Conservation (phyloP, 1,140 invertebrate species). For the Pinna nobilis region DNA sequence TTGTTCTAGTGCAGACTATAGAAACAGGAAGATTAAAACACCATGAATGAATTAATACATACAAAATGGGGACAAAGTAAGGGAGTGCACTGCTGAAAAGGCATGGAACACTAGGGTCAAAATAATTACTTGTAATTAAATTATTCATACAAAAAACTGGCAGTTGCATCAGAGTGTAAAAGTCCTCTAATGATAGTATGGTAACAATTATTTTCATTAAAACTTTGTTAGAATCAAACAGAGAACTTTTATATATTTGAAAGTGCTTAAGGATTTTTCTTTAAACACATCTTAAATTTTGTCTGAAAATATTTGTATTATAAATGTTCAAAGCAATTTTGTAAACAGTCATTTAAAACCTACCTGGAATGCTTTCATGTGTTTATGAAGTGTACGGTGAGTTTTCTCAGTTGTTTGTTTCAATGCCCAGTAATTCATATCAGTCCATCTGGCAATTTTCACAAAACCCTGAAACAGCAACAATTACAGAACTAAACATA, state of each 20-base stretch:
- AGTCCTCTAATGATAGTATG: no score
- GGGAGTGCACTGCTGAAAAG: no score
- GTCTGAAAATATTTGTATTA: background rate
- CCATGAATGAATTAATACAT: no score
- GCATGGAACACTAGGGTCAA: background rate
- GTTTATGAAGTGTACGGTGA: constrained; percentile 90
- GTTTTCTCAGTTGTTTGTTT: constrained; percentile 90
- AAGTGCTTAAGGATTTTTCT: background rate
- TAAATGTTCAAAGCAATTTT: no score
- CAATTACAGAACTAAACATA: no score
- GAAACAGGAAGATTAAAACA: no score
- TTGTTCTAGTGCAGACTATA: constrained; percentile 77
- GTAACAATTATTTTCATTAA: background rate
- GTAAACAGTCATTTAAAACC: no score
- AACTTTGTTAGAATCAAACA: background rate
- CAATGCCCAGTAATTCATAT: constrained; percentile 95
- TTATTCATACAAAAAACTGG: background rate
- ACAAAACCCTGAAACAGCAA: constrained; percentile 88
- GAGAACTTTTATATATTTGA: background rate
- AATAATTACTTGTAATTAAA: background rate
- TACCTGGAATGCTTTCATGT: constrained; percentile 86
- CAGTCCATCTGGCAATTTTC: constrained; percentile 97
- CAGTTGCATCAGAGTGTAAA: background rate
- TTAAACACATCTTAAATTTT: background rate
- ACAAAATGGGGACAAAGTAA: no score